Evolutionary conservation across 2,113 vertebrate genomes (phyloP).

Genomic region (Myocastor coypus): DNA sequence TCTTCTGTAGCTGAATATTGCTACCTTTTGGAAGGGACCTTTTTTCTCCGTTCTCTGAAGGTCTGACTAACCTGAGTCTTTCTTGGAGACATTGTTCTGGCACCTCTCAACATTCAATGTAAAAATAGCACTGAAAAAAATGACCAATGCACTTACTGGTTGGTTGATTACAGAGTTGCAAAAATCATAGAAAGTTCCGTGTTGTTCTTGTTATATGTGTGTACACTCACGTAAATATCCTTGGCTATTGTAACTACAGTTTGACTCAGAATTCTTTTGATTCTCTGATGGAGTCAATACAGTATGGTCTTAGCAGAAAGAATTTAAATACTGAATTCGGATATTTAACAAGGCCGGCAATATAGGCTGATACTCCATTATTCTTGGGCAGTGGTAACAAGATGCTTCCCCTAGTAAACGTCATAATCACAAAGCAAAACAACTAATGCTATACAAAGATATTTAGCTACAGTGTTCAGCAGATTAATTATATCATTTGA

Average conservation of each 20-base stretch:
- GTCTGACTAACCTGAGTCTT: background rate
- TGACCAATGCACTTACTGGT: background rate
- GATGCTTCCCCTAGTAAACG: background rate
- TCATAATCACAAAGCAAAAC: background rate
- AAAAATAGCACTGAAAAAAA: constrained; percentile 22
- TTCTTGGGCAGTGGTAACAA: background rate
- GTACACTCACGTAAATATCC: background rate
- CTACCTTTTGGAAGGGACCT: background rate
- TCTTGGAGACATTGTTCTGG: background rate
- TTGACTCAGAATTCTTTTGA: background rate
- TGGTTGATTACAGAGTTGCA: background rate
- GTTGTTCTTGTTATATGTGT: background rate
- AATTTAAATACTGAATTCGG: background rate
- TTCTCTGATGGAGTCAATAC: background rate
- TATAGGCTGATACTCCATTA: background rate
- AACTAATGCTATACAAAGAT: background rate
- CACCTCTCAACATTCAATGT: background rate
- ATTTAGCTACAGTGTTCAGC: background rate
- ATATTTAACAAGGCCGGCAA: background rate
- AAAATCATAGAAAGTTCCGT: constrained; percentile 26
- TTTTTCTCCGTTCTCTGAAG: background rate
- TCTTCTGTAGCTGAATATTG: background rate
- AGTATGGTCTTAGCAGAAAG: background rate
- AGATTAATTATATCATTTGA: background rate
- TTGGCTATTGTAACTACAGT: background rate